A percentile compares a stretch with the other conserved stretches of the same genome.
phyloP scores from a whole-genome alignment of 2,797 vertebrate genomes.

The Eremophila alpestris region DNA sequence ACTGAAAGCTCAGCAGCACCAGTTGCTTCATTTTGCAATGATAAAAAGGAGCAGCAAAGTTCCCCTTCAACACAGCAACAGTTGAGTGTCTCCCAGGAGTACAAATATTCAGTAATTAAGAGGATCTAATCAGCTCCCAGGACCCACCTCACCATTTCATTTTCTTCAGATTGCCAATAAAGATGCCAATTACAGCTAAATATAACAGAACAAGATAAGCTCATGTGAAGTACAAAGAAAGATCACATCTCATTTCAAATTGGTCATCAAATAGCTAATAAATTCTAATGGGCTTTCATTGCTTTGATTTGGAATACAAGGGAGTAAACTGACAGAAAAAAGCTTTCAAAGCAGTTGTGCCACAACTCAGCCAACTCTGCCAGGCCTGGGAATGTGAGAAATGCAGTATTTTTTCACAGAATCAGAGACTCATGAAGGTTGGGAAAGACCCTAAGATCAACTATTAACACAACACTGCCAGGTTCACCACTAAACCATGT shows the following conservation, averaged over 20 bases:
- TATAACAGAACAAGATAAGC: not conserved
- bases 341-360: not conserved
- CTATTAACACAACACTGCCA: not conserved
- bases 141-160: constrained; percentile 31
- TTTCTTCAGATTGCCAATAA: constrained; percentile 34
- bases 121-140: constrained; percentile 38
- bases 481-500: not conserved
- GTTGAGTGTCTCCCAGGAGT: not conserved
- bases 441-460: not conserved
- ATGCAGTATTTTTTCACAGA: not conserved
- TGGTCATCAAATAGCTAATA: constrained; percentile 27
- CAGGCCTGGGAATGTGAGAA: not conserved
- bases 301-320: not conserved
- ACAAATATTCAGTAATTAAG: constrained; percentile 32
- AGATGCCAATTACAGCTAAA: constrained; percentile 44
- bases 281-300: not conserved
- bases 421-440: not conserved
- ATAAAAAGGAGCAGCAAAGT: not conserved
- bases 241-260: constrained; percentile 19
- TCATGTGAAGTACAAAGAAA: constrained; percentile 16
- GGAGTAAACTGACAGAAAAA: not conserved
- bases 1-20: not conserved
- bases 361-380: not conserved
- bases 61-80: not conserved
- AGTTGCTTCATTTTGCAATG: not conserved